Base-by-base conservation (phyloP, 2,888 invertebrate species). In the Elegia similella region DNA sequence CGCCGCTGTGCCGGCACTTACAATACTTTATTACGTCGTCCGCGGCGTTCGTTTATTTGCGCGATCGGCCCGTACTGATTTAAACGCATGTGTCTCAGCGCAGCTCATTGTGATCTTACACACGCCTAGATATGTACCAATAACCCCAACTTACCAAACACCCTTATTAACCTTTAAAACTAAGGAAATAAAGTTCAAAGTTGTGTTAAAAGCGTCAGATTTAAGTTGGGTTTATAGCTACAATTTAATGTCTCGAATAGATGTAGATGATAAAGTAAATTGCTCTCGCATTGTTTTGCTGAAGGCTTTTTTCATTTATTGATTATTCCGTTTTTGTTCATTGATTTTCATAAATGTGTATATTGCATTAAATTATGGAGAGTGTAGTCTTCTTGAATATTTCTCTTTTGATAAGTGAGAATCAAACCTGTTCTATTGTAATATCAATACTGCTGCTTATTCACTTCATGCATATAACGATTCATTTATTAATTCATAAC, bases 11-110 rank as follows among this genome's bases (percentile, higher is more conserved):
- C 76, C 65, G 70, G 74, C 78, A 78, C 76, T 79, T 78, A 80
- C 83, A 83, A 84, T 83, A 80, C 79, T 85, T 85, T 86, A 84
- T 80, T 74, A 80, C 82, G 76, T 79, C 77, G 80, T 80, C 77
- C 78, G 78, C 70, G 69, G 64, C 48, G 72, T 63, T 82, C 83
- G 80, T 84, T 83, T 83, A 84, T 84, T 84, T 84, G 80, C 78
- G 80, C 80, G 84, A 84, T 84, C 82, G 80, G 73, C 73, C 73
- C 74, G 79, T 78, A 78, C 82, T 85, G 86, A 86, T 86, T 86
- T 86, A 86, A 83, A 80, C 82, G 79, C 80, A 80, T 82, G 83
- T 84, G 85, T 85, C 85, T 82, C 81, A 77, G 74, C 83, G 84
- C 82, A 82, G 74, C 72, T 65, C 67, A 68, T 68, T 68, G 67